phyloP scores from a whole-genome alignment of 2,797 vertebrate genomes.

The Galago senegalensis region DNA sequence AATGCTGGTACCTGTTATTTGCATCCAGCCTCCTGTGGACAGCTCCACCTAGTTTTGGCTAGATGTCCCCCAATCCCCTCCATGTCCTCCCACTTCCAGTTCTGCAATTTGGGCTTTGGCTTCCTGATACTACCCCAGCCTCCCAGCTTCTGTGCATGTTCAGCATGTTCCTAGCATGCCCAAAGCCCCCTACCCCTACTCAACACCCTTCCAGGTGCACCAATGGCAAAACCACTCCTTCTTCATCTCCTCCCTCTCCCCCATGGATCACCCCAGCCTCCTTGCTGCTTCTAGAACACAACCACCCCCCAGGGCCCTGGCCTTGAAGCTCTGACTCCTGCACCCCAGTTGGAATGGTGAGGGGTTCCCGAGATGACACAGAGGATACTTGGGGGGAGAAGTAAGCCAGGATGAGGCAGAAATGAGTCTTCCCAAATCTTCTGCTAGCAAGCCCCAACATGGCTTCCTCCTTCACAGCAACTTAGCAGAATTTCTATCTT shows the following conservation, averaged over 20 bases:
- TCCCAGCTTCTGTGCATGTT: not conserved
- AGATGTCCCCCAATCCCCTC: fast-evolving
- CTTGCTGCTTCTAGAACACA: not conserved
- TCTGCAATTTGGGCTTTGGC: not conserved
- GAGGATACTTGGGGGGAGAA: not conserved
- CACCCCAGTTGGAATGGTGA: too few species aligned
- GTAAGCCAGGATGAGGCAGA: not conserved
- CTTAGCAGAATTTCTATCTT: constrained; percentile 86
- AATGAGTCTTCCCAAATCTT: not conserved
- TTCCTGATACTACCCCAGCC: not conserved
- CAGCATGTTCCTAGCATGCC: not conserved
- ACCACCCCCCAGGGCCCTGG: not conserved
- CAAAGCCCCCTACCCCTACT: not conserved
- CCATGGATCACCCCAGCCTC: not conserved
- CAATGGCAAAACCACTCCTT: not conserved
- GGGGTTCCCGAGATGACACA: too few species aligned
- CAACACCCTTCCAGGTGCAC: not conserved
- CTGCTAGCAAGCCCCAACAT: not conserved
- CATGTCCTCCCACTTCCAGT: too few species aligned
- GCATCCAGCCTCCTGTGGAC: not conserved
- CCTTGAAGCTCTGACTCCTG: not conserved
- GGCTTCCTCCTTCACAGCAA: constrained; percentile 70
- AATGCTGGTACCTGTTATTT: not conserved
- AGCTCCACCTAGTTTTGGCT: not conserved
- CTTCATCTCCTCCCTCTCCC: not conserved